Evolutionary conservation across 2,113 vertebrate species (phyloP), one percentile per base, ranked within the genome.

Genomic region (Brachypteracias leptosomus): DNA sequence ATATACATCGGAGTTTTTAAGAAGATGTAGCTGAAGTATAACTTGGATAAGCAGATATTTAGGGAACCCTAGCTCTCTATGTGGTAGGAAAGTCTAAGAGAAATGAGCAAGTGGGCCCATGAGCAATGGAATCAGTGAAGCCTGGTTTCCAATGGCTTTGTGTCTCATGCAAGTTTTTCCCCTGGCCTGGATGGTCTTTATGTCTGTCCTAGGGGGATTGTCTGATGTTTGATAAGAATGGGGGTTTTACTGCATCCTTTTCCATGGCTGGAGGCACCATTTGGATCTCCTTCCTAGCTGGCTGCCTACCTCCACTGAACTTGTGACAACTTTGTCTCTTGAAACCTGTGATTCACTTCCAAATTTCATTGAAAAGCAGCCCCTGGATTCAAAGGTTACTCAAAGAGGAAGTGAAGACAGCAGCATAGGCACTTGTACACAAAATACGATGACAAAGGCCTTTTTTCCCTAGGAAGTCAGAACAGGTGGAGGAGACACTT

Each of bases 351-450:
- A 49, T 46, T 93, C 7, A 3, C 49, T 91, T 73, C 66, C 54
- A 70, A 46, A 62, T 47, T 14, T 20, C 55, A 51, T 21, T 90
- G 83, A 66, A 84, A 77, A 77, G 58, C 79, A 63, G 58, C 44
- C 25, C 14, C 46, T 77, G 72, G 42, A 38, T 80, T 83, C 29
- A 58, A 20, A 80, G 46, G 35, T 58, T 80, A 66, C 57, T 80
- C 4, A 1, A 88, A 77, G 83, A 77, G 79, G 96, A 97, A 97
- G 51, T 67, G 68, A 93, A 90, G 68, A 80, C 26, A 92, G 95
- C 12, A 4, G 58, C 90, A 90, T 24, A 86, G 58, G 58, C 79
- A 51, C 49, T 79, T 7, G 16, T 21, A 31, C 40, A 62, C 55
- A 25, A 86, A 84, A 92, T 51, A 42, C 33, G 55, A 74, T 93